phyloP scores from a whole-genome alignment of 2,797 vertebrate genomes.

The Manis javanica region DNA sequence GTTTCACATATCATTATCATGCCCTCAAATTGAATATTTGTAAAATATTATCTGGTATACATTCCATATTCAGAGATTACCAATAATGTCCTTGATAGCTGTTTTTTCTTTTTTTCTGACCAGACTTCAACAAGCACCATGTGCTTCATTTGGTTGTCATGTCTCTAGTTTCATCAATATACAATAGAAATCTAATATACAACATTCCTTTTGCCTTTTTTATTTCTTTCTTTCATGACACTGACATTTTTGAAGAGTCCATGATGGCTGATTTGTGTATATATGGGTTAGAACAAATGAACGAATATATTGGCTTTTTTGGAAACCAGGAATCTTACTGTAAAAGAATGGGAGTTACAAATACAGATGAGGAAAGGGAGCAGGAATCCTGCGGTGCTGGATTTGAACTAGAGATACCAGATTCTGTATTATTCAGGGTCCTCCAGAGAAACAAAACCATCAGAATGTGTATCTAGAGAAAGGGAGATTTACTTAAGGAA shows the following conservation, averaged over 20 bases:
- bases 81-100: background rate
- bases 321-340: background rate
- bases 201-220: background rate
- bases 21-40: conserved; percentile 3
- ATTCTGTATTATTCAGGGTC: background rate
- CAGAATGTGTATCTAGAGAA: background rate
- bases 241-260: background rate
- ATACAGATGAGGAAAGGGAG: background rate
- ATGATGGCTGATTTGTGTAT: background rate
- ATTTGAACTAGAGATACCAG: background rate
- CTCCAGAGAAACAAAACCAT: background rate
- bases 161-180: background rate
- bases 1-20: background rate
- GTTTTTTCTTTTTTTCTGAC: background rate
- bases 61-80: background rate
- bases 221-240: background rate
- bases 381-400: background rate
- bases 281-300: conserved; percentile 11
- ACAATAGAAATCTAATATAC: background rate
- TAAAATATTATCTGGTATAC: background rate
- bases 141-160: background rate
- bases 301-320: background rate
- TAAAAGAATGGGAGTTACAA: background rate
- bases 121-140: background rate
- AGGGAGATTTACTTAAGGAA: background rate